These are phyloP conservation scores for Aplidium turbinatum DNA, from an alignment of 23 tunicate genomes.

Conservation along the genomic window DNA sequence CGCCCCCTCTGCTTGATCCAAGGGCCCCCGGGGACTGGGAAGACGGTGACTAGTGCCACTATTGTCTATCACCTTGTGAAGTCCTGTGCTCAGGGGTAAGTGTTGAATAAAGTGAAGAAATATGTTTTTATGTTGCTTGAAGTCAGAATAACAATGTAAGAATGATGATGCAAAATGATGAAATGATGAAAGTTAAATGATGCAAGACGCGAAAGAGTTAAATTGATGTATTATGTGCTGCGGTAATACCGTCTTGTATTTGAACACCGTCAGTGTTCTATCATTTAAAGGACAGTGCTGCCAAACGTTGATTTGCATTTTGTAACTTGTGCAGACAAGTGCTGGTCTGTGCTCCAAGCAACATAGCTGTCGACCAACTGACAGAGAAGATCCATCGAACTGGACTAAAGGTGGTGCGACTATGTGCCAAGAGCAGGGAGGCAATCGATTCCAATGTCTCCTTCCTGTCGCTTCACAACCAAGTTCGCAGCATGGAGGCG, in stretches of 20 bases:
- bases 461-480: slow-evolving; percentile 88
- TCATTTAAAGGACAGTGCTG: too few relatives aligned
- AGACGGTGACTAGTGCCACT: slow-evolving; percentile 96
- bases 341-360: slow-evolving; percentile 95
- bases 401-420: slow-evolving; percentile 95
- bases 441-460: slow-evolving; percentile 95
- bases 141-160: too few relatives aligned
- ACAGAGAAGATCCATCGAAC: slow-evolving; percentile 98
- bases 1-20: slow-evolving; percentile 93
- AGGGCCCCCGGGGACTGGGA: slow-evolving; percentile 99
- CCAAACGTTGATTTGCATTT: too few relatives aligned
- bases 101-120: too few relatives aligned
- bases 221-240: too few relatives aligned
- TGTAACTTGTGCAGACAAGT: slow-evolving; percentile 88
- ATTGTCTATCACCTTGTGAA: slow-evolving; percentile 96
- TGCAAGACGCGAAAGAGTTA: too few relatives aligned
- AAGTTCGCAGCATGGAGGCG: slow-evolving; percentile 96
- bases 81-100: slow-evolving; percentile 88
- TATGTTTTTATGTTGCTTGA: too few relatives aligned
- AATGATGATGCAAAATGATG: too few relatives aligned
- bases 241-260: too few relatives aligned
- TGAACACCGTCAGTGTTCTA: too few relatives aligned
- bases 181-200: too few relatives aligned
- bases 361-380: slow-evolving; percentile 98
- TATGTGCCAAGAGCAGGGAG: slow-evolving; percentile 97